These are phyloP conservation scores for Urophycis tenuis DNA, from an alignment of 2,797 vertebrate genomes.

Conservation along the genomic window DNA sequence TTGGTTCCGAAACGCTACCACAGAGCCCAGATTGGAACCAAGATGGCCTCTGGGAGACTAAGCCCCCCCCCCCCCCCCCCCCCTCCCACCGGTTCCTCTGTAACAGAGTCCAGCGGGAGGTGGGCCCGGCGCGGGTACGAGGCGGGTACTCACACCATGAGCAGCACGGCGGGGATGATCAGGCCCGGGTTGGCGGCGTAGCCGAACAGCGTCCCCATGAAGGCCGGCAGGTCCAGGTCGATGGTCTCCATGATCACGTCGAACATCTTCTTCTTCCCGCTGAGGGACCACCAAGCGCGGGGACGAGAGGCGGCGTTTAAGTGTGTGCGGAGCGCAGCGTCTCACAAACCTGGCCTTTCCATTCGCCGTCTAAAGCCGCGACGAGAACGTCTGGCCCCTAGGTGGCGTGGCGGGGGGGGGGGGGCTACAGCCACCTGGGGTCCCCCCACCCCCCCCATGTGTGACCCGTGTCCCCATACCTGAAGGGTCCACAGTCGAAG, in stretches of 20 bases:
- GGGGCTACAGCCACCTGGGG: too few relatives aligned
- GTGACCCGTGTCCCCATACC: slow-evolving; percentile 61
- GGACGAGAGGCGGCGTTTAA: background rate
- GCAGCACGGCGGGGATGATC: slow-evolving; percentile 91
- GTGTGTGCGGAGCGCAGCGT: background rate
- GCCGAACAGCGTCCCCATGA: slow-evolving; percentile 90
- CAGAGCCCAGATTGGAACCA: background rate
- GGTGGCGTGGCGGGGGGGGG: too few relatives aligned
- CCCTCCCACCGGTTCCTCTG: too few relatives aligned
- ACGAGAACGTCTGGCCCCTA: too few relatives aligned
- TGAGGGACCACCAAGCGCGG: slow-evolving; percentile 41
- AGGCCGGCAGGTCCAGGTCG: slow-evolving; percentile 83
- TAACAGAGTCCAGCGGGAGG: too few relatives aligned
- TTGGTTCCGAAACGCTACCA: background rate
- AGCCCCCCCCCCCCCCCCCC: too few relatives aligned
- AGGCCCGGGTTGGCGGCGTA: slow-evolving; percentile 93
- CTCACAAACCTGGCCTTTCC: background rate
- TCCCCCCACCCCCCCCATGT: too few relatives aligned
- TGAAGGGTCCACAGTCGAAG: slow-evolving; percentile 97
- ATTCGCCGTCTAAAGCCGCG: too few relatives aligned
- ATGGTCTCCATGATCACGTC: slow-evolving; percentile 94
- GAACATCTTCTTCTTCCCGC: slow-evolving; percentile 90
- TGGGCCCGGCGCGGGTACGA: too few relatives aligned
- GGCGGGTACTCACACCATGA: slow-evolving; percentile 85
- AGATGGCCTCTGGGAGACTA: background rate